Percentiles rank a stretch among this genome's conserved stretches.
phyloP scores from a whole-genome alignment of 2,888 invertebrate genomes.

The Amphipyra berbera region DNA sequence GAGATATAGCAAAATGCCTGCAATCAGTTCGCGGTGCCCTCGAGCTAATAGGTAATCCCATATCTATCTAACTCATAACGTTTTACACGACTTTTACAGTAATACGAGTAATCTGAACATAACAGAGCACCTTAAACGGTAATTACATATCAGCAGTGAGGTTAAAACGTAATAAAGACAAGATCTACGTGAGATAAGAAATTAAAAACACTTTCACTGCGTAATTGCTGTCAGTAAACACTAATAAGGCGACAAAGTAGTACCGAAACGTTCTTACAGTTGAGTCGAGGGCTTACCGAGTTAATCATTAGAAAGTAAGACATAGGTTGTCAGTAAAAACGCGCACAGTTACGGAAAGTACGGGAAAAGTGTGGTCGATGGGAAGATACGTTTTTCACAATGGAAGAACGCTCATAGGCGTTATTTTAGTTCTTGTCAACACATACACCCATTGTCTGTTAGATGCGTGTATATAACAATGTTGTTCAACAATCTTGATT shows the following conservation, averaged over 20 bases:
- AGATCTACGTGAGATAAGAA: conserved; percentile 75
- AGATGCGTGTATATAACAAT: conserved; percentile 52
- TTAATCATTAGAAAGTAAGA: conserved; percentile 67
- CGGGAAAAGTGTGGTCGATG: conserved; percentile 67
- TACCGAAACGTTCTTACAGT: conserved; percentile 42
- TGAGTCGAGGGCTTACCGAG: conserved; percentile 39
- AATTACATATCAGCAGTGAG: conserved; percentile 49
- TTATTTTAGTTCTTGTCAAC: conserved; percentile 59
- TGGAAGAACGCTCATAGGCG: conserved; percentile 35
- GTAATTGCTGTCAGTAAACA: conserved; percentile 75
- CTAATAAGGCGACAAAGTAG: conserved; percentile 73
- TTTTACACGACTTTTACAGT: conserved; percentile 46
- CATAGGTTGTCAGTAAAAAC: conserved; percentile 63
- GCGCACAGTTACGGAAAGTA: conserved; percentile 67
- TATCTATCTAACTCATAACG: conserved; percentile 38
- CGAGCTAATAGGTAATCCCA: conserved; percentile 44
- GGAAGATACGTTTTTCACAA: conserved; percentile 62
- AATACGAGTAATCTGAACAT: conserved; percentile 42
- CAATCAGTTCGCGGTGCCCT: conserved; percentile 45
- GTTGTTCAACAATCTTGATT: conserved; percentile 56
- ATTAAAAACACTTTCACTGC: conserved; percentile 82
- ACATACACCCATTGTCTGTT: conserved; percentile 57
- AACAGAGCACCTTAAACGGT: conserved; percentile 32
- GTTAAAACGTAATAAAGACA: conserved; percentile 48
- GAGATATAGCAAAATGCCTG: conserved; percentile 52